Percentiles rank a stretch among this genome's conserved stretches.
phyloP scores from a whole-genome alignment of 2,797 vertebrate genomes.

The Babyrousa celebensis region DNA sequence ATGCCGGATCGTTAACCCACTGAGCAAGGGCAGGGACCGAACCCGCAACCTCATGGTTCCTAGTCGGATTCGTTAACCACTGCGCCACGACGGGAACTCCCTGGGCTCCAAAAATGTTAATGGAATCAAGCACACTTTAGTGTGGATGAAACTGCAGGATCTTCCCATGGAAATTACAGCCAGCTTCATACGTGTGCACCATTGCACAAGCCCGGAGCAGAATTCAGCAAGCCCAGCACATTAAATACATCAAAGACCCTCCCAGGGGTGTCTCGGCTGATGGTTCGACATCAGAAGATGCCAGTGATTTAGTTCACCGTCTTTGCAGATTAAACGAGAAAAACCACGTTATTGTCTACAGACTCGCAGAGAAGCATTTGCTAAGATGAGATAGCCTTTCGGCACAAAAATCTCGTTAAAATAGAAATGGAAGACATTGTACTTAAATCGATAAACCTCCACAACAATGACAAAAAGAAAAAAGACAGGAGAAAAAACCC shows the following conservation, averaged over 20 bases:
- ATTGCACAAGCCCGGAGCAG: neutral
- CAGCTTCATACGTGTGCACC: accelerated
- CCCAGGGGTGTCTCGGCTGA: too few species aligned
- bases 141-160: neutral
- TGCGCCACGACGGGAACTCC: too few species aligned
- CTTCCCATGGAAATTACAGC: too few species aligned
- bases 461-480: neutral
- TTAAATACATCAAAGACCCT: accelerated
- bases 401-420: slow-evolving; percentile 24
- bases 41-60: too few species aligned
- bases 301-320: neutral
- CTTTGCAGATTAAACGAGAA: neutral
- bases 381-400: neutral
- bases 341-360: neutral
- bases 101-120: neutral
- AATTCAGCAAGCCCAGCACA: accelerated
- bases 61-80: too few species aligned
- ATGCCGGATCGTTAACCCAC: too few species aligned
- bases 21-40: too few species aligned
- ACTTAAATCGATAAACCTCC: neutral
- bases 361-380: neutral
- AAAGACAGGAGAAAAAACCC: neutral
- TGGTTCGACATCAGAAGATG: neutral
- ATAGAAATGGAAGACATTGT: neutral
- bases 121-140: neutral